A percentile compares a stretch with the other conserved stretches of the same genome.
phyloP scores from a whole-genome alignment of 2,888 invertebrate genomes.

The Eumerus sabulonum region DNA sequence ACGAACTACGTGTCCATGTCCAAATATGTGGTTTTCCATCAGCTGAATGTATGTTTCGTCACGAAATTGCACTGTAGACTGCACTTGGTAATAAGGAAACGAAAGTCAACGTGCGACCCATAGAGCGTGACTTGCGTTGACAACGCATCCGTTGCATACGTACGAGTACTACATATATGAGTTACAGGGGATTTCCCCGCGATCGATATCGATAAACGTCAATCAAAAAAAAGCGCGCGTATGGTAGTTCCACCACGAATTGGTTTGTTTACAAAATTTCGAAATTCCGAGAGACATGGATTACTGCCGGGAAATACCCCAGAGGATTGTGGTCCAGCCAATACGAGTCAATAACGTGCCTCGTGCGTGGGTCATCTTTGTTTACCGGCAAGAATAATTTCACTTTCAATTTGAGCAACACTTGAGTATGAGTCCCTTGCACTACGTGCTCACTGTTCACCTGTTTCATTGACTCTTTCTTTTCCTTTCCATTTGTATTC shows the following conservation, averaged over 20 bases:
- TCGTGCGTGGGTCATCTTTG: slow-evolving; percentile 36
- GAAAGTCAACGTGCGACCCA: too few relatives aligned
- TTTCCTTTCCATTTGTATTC: too few relatives aligned
- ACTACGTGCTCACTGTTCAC: not conserved
- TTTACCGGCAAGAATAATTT: slow-evolving; percentile 49
- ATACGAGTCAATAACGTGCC: not conserved
- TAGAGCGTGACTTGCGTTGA: slow-evolving; percentile 50
- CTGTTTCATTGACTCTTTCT: too few relatives aligned
- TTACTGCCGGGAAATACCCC: slow-evolving; percentile 47
- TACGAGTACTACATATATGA: too few relatives aligned
- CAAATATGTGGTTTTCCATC: too few relatives aligned
- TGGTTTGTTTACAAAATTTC: too few relatives aligned
- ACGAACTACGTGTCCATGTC: too few relatives aligned
- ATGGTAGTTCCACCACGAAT: slow-evolving; percentile 44
- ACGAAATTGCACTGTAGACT: slow-evolving; percentile 26
- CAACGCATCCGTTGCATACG: not conserved
- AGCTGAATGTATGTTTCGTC: slow-evolving; percentile 32
- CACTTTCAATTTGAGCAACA: slow-evolving; percentile 63
- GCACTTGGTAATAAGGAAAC: too few relatives aligned
- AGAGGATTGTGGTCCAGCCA: slow-evolving; percentile 44
- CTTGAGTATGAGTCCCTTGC: slow-evolving; percentile 59
- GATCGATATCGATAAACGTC: not conserved
- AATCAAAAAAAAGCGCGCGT: too few relatives aligned
- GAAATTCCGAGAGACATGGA: not conserved
- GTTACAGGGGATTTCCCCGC: slow-evolving; percentile 42